phyloP scores from a whole-genome alignment of 1,140 invertebrate genomes.

The Pissodes strobi region DNA sequence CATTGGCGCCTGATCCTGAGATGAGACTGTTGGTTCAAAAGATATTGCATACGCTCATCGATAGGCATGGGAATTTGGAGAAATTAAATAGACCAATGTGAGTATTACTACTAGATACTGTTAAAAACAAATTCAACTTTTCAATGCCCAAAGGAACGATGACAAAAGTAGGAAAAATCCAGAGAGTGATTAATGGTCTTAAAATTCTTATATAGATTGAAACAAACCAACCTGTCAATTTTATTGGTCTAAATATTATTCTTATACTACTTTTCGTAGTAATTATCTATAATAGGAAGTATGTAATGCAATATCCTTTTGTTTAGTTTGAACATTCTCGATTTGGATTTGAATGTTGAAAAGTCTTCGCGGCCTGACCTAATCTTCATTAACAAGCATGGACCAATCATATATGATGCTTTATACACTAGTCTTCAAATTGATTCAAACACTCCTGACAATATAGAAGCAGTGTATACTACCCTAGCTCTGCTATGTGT shows the following conservation, averaged over 20 bases:
- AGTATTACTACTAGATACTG: too few relatives aligned
- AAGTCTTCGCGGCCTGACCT: conserved; percentile 91
- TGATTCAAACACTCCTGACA: conserved; percentile 78
- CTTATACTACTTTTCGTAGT: too few relatives aligned
- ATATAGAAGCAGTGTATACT: conserved; percentile 89
- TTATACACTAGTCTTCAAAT: conserved; percentile 69
- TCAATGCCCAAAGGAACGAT: too few relatives aligned
- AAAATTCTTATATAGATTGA: too few relatives aligned
- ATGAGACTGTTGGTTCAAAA: conserved; percentile 90
- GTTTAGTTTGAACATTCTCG: conserved; percentile 67
- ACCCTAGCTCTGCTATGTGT: conserved; percentile 87
- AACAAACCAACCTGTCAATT: too few relatives aligned
- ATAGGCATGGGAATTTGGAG: conserved; percentile 83
- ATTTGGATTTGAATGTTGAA: conserved; percentile 74
- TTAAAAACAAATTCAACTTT: too few relatives aligned
- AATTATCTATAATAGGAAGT: too few relatives aligned
- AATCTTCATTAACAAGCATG: conserved; percentile 94
- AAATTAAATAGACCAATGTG: conserved; percentile 79
- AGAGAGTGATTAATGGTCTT: too few relatives aligned
- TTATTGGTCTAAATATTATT: too few relatives aligned
- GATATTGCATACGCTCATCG: conserved; percentile 95
- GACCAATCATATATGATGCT: conserved; percentile 77
- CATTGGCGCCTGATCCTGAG: conserved; percentile 78
- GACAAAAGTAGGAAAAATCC: too few relatives aligned
- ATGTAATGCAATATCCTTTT: conserved; percentile 19